Conservation (phyloP, 2,888 invertebrate species). For the Cosmopolites sordidus region DNA sequence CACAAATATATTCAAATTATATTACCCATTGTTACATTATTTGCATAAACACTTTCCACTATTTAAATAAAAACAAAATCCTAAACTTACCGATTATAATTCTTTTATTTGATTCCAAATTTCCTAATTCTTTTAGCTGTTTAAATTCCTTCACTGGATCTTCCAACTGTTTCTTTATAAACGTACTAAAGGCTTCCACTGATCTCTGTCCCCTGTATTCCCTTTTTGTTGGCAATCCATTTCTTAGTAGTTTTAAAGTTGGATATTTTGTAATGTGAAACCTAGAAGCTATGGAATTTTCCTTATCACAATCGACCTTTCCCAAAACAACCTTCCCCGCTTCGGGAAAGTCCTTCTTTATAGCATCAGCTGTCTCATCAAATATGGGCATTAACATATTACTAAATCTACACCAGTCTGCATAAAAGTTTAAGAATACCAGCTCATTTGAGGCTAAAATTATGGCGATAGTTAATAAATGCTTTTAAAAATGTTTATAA, state of each 20-base stretch:
- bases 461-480: constrained; percentile 12
- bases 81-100: constrained; percentile 69
- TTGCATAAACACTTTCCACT: neutral
- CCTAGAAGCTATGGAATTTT: constrained; percentile 79
- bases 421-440: constrained; percentile 98
- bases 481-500: constrained; percentile 7
- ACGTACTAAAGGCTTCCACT: constrained; percentile 83
- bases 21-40: no score
- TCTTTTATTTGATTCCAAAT: constrained; percentile 74
- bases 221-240: constrained; percentile 83
- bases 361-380: constrained; percentile 89
- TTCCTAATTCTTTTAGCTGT: constrained; percentile 65
- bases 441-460: constrained; percentile 84
- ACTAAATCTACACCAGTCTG: constrained; percentile 99
- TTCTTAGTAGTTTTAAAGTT: constrained; percentile 89
- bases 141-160: constrained; percentile 79
- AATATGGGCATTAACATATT: constrained; percentile 95
- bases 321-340: constrained; percentile 86
- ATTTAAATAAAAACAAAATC: no score
- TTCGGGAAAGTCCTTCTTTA: constrained; percentile 72
- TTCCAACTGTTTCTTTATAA: constrained; percentile 82
- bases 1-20: no score
- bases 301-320: constrained; percentile 95
- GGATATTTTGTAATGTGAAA: constrained; percentile 99
- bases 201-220: constrained; percentile 89